Percentiles rank a stretch among this genome's conserved stretches.
phyloP scores from a whole-genome alignment of 2,797 vertebrate species.

The Tadarida brasiliensis region DNA sequence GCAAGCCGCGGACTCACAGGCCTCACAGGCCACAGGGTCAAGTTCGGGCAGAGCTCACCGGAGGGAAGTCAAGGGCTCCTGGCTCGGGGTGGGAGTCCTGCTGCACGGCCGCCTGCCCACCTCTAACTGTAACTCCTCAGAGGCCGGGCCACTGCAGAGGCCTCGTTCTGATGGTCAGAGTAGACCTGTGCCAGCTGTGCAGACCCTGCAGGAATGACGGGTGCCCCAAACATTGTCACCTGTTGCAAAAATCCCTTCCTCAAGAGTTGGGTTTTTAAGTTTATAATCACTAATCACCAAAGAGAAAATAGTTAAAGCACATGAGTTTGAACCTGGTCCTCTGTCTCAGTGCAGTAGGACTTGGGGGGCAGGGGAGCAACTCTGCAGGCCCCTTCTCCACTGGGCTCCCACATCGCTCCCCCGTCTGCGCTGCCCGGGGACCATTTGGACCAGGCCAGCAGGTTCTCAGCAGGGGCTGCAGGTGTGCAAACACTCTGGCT shows the following conservation, averaged over 20 bases:
- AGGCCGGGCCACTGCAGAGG: neutral
- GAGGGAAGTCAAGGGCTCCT: neutral
- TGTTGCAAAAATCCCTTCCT: neutral
- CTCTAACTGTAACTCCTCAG: too few relatives aligned
- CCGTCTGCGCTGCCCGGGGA: neutral
- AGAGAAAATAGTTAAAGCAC: neutral
- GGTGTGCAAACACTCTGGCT: neutral
- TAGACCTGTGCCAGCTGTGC: neutral
- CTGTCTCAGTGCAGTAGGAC: rapidly evolving
- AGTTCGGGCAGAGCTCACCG: neutral
- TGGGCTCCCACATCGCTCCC: neutral
- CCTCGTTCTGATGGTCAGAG: neutral
- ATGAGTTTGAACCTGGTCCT: neutral
- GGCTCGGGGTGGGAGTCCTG: neutral
- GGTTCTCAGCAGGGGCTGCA: rapidly evolving
- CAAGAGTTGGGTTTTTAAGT: neutral
- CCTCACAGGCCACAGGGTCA: neutral
- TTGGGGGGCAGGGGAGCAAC: too few relatives aligned
- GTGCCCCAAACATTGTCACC: neutral
- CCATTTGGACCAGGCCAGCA: neutral
- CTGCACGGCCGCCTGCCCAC: neutral
- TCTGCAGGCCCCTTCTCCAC: rapidly evolving
- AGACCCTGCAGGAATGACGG: neutral
- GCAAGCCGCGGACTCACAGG: neutral
- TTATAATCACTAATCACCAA: neutral